These are phyloP conservation scores for Dolichallabes microphthalmus DNA, from an alignment of 2,113 vertebrate species.

Conservation along the genomic window DNA sequence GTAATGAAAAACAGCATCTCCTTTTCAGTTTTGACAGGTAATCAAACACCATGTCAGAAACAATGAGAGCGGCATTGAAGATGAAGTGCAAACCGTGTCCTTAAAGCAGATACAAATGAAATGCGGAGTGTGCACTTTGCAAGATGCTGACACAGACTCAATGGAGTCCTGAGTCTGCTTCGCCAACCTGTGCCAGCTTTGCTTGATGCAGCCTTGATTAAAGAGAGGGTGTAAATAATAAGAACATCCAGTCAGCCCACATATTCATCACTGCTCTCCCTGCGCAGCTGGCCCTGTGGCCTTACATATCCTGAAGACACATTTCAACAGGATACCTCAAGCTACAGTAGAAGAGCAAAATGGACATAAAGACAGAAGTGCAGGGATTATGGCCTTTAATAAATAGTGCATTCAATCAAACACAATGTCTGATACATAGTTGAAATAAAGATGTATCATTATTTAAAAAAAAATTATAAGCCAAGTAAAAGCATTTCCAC, in stretches of 20 bases:
- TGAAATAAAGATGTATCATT: background rate
- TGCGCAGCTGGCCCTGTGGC: constrained; percentile 20
- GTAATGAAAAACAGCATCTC: constrained; percentile 21
- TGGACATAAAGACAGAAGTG: background rate
- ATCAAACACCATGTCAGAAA: constrained; percentile 37
- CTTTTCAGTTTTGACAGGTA: constrained; percentile 30
- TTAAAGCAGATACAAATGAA: constrained; percentile 27
- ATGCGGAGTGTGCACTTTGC: constrained; percentile 42
- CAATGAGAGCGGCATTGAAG: constrained; percentile 35
- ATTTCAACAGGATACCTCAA: background rate
- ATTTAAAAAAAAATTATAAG: background rate
- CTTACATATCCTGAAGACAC: background rate
- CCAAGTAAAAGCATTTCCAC: background rate
- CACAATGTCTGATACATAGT: background rate
- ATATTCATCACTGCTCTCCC: constrained; percentile 31
- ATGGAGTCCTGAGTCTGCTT: constrained; percentile 20
- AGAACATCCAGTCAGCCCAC: constrained; percentile 32
- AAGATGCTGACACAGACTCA: constrained; percentile 41
- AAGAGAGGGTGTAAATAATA: constrained; percentile 44
- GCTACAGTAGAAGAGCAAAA: background rate
- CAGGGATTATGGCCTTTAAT: background rate
- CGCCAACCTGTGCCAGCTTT: constrained; percentile 40
- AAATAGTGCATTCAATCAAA: background rate
- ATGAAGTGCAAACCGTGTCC: constrained; percentile 1
- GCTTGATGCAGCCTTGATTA: constrained; percentile 44